Evolutionary conservation across 2,797 vertebrate genomes (phyloP).

Genomic region (Etheostoma perlongum): DNA sequence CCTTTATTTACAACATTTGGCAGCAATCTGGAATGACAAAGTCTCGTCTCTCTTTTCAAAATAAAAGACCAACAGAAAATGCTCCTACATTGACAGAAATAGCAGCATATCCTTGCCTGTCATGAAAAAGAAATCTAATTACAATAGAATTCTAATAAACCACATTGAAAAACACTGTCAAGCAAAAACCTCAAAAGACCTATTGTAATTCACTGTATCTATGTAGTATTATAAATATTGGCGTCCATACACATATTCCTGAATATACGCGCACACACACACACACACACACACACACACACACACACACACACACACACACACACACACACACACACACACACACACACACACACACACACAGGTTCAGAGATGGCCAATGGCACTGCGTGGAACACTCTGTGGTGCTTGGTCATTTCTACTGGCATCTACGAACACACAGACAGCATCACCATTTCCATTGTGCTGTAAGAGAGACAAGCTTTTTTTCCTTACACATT

Average conservation of each 20-base stretch:
- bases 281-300: conserved; percentile 73
- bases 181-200: conserved; percentile 75
- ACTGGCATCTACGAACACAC: conserved; percentile 71
- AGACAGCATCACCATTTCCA: conserved; percentile 64
- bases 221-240: conserved; percentile 75
- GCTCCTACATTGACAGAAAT: conserved; percentile 83
- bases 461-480: conserved; percentile 74
- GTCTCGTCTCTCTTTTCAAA: conserved; percentile 62
- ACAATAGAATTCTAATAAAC: conserved; percentile 63
- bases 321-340: conserved; percentile 37
- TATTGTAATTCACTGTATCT: conserved; percentile 77
- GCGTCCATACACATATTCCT: conserved; percentile 81
- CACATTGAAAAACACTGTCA: conserved; percentile 75
- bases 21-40: conserved; percentile 83
- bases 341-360: no score
- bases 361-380: conserved; percentile 73
- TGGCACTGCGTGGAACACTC: conserved; percentile 54
- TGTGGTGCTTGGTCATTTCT: conserved; percentile 58
- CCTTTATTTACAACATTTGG: conserved; percentile 88
- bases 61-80: conserved; percentile 72
- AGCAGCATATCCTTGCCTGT: conserved; percentile 89
- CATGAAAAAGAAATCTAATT: conserved; percentile 72
- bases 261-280: conserved; percentile 79
- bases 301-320: conserved; percentile 70
- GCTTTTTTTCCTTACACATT: conserved; percentile 64